Evolutionary conservation across 1,140 invertebrate species (phyloP).

Genomic region (Drosophila tani): DNA sequence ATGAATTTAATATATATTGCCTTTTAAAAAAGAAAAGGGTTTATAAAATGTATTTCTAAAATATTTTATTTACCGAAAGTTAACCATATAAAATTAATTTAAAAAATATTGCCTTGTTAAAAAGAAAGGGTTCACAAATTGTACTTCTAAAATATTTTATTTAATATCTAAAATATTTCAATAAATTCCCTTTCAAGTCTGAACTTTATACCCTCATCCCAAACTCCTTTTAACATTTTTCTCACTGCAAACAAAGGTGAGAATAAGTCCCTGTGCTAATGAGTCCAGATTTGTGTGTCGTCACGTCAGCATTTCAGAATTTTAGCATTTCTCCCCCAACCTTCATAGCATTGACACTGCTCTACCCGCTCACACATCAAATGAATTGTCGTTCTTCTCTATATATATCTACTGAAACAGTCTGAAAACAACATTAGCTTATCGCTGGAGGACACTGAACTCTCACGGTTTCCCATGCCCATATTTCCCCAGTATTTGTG

Average conservation of each 20-base stretch:
- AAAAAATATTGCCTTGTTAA: too few species aligned
- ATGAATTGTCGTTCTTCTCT: constrained; percentile 46
- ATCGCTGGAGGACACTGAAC: constrained; percentile 76
- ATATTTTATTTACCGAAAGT: too few species aligned
- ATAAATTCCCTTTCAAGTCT: too few species aligned
- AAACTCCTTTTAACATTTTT: neutral
- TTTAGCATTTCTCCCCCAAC: constrained; percentile 12
- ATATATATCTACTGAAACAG: constrained; percentile 42
- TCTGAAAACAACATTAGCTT: constrained; percentile 66
- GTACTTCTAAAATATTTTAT: too few species aligned
- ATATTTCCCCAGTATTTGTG: constrained; percentile 1
- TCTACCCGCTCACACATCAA: constrained; percentile 13
- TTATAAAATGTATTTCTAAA: too few species aligned
- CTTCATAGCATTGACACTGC: constrained; percentile 46
- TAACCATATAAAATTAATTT: too few species aligned
- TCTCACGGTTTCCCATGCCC: constrained; percentile 28
- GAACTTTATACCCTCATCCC: too few species aligned
- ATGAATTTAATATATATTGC: too few species aligned
- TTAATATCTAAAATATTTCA: neutral
- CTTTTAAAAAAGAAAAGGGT: too few species aligned
- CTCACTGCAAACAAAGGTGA: constrained; percentile 23
- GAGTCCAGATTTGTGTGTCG: constrained; percentile 69
- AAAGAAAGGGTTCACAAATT: too few species aligned
- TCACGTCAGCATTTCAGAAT: constrained; percentile 51
- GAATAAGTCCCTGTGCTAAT: constrained; percentile 49